Base-by-base conservation (phyloP, 2,888 invertebrate genomes). In the Drosophila fulvimacula region DNA sequence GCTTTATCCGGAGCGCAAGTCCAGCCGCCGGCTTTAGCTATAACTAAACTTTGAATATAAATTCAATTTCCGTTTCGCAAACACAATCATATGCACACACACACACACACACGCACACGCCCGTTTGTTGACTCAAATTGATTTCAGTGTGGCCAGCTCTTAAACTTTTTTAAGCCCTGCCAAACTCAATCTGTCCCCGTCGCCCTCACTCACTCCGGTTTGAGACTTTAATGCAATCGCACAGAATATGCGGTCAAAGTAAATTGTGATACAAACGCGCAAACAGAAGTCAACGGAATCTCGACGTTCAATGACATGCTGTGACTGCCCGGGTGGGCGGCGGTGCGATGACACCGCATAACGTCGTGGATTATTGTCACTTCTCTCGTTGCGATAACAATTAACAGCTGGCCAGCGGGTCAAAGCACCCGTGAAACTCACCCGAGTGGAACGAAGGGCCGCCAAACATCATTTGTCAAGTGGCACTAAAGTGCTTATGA, bases 11-110 rank as follows among this genome's bases (percentile, higher is more conserved):
- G 15, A 21, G 15, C 34, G 46, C 27, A 11, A 24, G 21, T 42
- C 13, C 41, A 27, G 64, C 27, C 53, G 34, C n/a, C n/a, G 24
- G 17, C 34, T 19, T 32, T 41, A 27, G 19, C 24, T 39, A 24
- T 44, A 44, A 49, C 49, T 27, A 17, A 42, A 41, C 39, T 24
- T 44, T 48, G 56, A 48, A 39, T 60, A 46, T 57, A 66, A 66
- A 66, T 63, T 60, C 76, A 70, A 74, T 76, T 76, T 76, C 70
- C 76, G 58, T 19, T 60, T 55, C 4, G 51, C 46, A 69, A 75
- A 61, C 46, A 65, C 49, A 71, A 32, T 36, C 48, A 30, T 5
- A n/a, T 2, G 10, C 30, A 57, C 49, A 51, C 19, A 13, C 42
- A 13, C 13, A 58, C 46, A 65, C 39, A 60, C 19, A 19, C 41